Evolutionary conservation across 2,888 invertebrate genomes (phyloP), one percentile per base, ranked within the genome.

Genomic region (Aphidoletes aphidimyza): DNA sequence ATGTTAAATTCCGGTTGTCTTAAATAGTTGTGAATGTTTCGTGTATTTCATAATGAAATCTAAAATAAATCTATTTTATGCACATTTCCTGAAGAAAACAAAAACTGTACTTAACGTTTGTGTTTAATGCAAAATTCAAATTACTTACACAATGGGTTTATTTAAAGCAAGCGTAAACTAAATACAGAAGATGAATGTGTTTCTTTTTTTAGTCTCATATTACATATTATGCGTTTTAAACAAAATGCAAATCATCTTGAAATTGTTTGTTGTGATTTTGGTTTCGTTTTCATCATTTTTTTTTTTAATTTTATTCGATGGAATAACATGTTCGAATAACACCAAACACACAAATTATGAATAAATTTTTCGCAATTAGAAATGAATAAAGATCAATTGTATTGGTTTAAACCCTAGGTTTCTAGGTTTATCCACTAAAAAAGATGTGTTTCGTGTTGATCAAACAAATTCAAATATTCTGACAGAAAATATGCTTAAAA

Each of bases 11-110:
- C 22, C 22, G 2, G 5, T 54, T 54, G 2, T n/a, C 54, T 22
- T 26, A 22, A 54, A 54, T 54, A 54, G 26, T 54, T 26, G n/a
- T 54, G n/a, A 22, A 22, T 22, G 22, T 26, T 54, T 26, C 3
- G 5, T 54, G 11, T 54, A 14, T 22, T 5, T 26, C 26, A 69
- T 30, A 6, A 30, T 69, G 34, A 30, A 69, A 54, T 11, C 22
- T 30, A 30, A 69, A 34, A 34, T 69, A 69, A 69, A 30, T 69
- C 69, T 69, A 69, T 17, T 26, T 69, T 69, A 69, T 69, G 69
- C 69, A 69, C 69, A 69, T 5, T 69, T 69, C 34, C 69, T 69
- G 69, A 14, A 69, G 30, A 11, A 11, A n/a, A 30, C 6, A 42
- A 42, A 42, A 42, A 42, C 42, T 42, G 42, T n/a, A 42, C 14